Evolutionary conservation across 2,113 vertebrate species (phyloP).

Genomic region (Ahaetulla prasina): DNA sequence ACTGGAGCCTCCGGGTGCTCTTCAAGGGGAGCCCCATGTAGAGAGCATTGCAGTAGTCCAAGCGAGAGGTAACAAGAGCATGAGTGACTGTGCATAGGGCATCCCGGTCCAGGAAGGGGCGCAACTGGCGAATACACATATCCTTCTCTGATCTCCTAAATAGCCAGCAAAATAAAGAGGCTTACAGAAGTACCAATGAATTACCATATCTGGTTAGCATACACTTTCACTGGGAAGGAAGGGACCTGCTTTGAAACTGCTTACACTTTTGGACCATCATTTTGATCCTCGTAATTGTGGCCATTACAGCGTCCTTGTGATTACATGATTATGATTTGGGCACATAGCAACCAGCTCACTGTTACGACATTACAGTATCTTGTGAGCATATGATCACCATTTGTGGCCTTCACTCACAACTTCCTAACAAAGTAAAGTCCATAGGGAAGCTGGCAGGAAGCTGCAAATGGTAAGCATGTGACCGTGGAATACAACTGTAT

Average conservation of each 20-base stretch:
- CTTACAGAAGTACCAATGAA: not conserved
- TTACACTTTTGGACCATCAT: not conserved
- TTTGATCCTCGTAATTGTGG: not conserved
- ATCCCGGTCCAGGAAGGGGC: too few relatives aligned
- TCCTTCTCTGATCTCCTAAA: not conserved
- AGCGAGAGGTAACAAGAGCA: too few relatives aligned
- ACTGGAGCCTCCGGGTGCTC: too few relatives aligned
- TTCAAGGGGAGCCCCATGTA: too few relatives aligned
- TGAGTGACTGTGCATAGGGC: too few relatives aligned
- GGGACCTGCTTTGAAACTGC: not conserved
- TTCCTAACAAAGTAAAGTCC: not conserved
- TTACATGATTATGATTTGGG: not conserved
- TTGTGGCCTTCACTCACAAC: not conserved
- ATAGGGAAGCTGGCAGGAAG: not conserved
- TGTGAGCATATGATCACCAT: not conserved
- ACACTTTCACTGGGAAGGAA: not conserved
- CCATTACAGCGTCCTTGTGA: not conserved
- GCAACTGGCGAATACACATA: too few relatives aligned
- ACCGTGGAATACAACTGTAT: not conserved
- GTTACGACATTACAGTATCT: not conserved
- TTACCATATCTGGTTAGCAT: not conserved
- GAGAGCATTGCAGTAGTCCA: too few relatives aligned
- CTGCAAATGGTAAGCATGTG: not conserved
- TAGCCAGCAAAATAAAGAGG: not conserved
- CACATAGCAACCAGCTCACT: not conserved